These are phyloP conservation scores for Stichopus chloronotus DNA, from an alignment of 35 echinoderm and acorn worm species.

Conservation along the genomic window DNA sequence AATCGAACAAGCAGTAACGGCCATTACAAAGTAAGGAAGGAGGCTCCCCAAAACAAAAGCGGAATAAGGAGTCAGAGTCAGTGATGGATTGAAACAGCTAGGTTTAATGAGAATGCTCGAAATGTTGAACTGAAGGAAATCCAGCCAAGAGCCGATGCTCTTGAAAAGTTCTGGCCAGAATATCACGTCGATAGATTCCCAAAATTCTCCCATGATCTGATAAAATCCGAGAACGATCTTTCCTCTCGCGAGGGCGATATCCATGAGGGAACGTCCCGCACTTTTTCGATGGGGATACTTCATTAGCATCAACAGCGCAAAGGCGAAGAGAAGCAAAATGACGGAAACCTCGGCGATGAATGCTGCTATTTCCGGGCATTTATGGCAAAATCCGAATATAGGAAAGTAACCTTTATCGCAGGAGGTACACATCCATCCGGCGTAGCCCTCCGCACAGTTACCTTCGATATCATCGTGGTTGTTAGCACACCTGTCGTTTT, in stretches of 20 bases:
- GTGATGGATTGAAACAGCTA: background rate
- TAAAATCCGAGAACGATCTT: slow-evolving; percentile 53
- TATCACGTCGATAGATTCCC: slow-evolving; percentile 2
- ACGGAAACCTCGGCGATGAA: background rate
- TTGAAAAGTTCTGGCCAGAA: slow-evolving; percentile 28
- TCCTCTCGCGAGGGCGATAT: background rate
- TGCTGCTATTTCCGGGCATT: background rate
- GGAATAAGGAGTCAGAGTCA: background rate
- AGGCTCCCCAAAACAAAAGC: background rate
- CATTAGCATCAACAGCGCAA: background rate
- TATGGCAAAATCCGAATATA: slow-evolving; percentile 1
- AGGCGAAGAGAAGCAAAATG: background rate
- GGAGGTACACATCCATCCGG: slow-evolving; percentile 27
- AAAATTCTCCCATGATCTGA: slow-evolving; percentile 47
- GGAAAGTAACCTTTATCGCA: background rate
- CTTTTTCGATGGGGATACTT: background rate
- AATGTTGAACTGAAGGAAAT: background rate
- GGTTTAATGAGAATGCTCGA: background rate
- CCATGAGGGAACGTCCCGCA: background rate
- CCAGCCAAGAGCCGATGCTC: background rate
- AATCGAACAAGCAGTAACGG: background rate
- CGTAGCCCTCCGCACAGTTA: slow-evolving; percentile 32
- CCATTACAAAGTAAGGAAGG: background rate
- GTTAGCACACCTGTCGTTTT: background rate
- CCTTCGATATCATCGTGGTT: background rate